Percentiles rank a stretch among this genome's conserved stretches.
These are phyloP conservation scores for Sussaba pulchella DNA, from an alignment of 2,888 invertebrate species.

Conservation along the genomic window DNA sequence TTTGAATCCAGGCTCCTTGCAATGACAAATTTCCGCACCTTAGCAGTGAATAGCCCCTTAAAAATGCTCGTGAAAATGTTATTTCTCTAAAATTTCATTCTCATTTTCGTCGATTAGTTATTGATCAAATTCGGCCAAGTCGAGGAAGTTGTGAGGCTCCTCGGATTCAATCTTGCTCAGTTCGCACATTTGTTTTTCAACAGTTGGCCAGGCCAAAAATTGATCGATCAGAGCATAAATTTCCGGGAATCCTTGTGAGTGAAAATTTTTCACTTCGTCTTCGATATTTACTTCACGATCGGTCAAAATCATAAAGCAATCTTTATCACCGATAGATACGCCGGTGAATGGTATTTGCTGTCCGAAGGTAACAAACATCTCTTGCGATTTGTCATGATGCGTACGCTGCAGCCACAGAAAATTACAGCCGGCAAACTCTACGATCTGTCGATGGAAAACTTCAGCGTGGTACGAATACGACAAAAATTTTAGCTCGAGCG, in stretches of 20 bases:
- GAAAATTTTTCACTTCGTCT: too few species aligned
- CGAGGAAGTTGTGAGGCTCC: conserved; percentile 41
- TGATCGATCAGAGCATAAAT: conserved; percentile 35
- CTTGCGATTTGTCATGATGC: conserved; percentile 37
- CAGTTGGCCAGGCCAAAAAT: conserved; percentile 60
- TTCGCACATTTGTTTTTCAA: conserved; percentile 46
- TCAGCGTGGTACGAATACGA: neutral
- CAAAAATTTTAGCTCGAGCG: too few species aligned
- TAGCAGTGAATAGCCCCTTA: too few species aligned
- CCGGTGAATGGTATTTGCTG: neutral
- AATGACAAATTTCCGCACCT: too few species aligned
- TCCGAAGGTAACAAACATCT: conserved; percentile 12
- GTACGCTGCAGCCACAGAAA: conserved; percentile 31
- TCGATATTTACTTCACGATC: too few species aligned
- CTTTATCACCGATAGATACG: too few species aligned
- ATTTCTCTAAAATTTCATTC: neutral
- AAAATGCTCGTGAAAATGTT: too few species aligned
- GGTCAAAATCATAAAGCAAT: neutral
- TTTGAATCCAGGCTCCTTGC: too few species aligned
- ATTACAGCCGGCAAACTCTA: conserved; percentile 3
- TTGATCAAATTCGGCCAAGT: conserved; percentile 40
- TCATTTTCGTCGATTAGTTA: conserved; percentile 25
- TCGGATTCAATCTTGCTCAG: conserved; percentile 40
- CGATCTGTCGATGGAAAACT: neutral
- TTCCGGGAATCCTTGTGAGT: conserved; percentile 54